Evolutionary conservation across 2,113 vertebrate species (phyloP), one percentile per base, ranked within the genome.

Genomic region (Leucopsar rothschildi): DNA sequence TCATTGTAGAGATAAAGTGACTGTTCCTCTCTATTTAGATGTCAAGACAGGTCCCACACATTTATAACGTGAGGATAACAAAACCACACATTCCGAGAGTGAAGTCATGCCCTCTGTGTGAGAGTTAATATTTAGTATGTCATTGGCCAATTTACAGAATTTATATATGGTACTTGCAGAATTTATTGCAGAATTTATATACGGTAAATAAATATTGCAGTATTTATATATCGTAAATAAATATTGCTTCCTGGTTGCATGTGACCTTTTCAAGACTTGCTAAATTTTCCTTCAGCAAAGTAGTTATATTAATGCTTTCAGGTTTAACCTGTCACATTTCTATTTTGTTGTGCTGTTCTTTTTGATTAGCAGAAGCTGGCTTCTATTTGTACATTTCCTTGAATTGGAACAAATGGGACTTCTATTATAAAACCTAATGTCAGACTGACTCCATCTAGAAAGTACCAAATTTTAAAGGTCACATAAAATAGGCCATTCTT

Each of bases 391-490:
- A 65, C 25, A 50, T 89, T 89, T 53, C 20, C n/a, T 86, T 92
- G 78, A 82, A 86, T 53, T 70, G 64, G 71, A 94, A 81, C 88
- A 92, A 94, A 83, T 88, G 56, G 21, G 49, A 53, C 69, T 49
- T 57, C n/a, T 80, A 5, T 93, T 86, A 89, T 78, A 90, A 97
- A 94, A 84, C 19, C 21, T 56, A 88, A 84, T 90, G 91, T 88
- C 84, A 76, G 39, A 44, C 50, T 90, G 53, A 63, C 63, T 82
- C 11, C n/a, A 37, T 86, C 77, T 92, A 85, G 60, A 92, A 95
- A 96, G 90, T 65, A 92, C 44, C 37, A 72, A 5, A 71, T 90
- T 95, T 93, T 90, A 96, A 97, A 97, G 91, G 91, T 96, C 84
- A 82, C 17, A 66, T 57, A 90, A 93, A 94, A 87, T 77, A 87